A percentile compares a stretch with the other conserved stretches of the same genome.
phyloP scores from a whole-genome alignment of 2,888 invertebrate genomes.

The Brachypalpus laphriformis region DNA sequence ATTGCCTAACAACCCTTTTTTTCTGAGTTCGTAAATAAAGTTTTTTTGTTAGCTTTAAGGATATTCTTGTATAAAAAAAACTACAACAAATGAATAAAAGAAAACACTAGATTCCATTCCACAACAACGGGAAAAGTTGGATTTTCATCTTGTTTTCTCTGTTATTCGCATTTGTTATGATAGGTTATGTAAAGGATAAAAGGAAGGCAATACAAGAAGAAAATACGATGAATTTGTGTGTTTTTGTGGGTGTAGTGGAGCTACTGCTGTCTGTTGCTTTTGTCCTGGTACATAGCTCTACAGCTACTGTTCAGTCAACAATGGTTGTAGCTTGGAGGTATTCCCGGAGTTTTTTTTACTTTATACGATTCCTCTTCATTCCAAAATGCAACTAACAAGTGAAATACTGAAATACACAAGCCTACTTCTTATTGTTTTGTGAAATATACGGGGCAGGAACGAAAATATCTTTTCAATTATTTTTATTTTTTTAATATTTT shows the following conservation, averaged over 20 bases:
- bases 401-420: constrained; percentile 47
- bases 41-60: constrained; percentile 62
- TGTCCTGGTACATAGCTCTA: constrained; percentile 35
- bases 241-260: constrained; percentile 17
- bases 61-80: constrained; percentile 52
- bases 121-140: constrained; percentile 61
- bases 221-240: constrained; percentile 8
- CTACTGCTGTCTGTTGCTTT: constrained; percentile 7
- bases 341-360: constrained; percentile 57
- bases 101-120: constrained; percentile 67
- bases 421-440: constrained; percentile 15
- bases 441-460: constrained; percentile 25
- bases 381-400: constrained; percentile 55
- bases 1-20: constrained; percentile 43
- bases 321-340: constrained; percentile 62
- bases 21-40: constrained; percentile 8
- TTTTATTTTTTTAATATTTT: constrained; percentile 13
- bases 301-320: constrained; percentile 62
- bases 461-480: constrained; percentile 66
- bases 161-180: constrained; percentile 39
- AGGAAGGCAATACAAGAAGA: constrained; percentile 15
- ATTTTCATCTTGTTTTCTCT: constrained; percentile 46
- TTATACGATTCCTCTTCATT: constrained; percentile 29
- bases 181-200: constrained; percentile 42
- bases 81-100: constrained; percentile 61